These are phyloP conservation scores for Tinea pellionella DNA, from an alignment of 2,888 invertebrate genomes.

Conservation along the genomic window DNA sequence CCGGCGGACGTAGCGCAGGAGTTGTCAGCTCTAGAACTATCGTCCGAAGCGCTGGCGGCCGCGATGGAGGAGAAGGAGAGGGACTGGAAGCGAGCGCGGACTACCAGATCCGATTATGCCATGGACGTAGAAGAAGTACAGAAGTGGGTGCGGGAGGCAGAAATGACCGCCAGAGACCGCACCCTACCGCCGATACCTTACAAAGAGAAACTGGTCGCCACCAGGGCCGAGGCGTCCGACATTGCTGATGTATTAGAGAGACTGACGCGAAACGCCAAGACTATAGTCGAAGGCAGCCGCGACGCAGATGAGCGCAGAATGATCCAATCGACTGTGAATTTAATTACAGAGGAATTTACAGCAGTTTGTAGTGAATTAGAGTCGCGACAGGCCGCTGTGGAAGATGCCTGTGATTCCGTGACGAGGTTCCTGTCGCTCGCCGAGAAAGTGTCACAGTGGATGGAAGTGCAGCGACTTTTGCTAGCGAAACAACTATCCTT, in stretches of 20 bases:
- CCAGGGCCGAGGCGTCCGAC: constrained; percentile 78
- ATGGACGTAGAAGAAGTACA: constrained; percentile 84
- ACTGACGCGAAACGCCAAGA: constrained; percentile 80
- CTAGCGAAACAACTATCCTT: constrained; percentile 82
- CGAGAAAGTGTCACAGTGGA: constrained; percentile 86
- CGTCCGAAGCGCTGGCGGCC: constrained; percentile 81
- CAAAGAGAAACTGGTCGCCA: constrained; percentile 81
- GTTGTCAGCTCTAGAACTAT: constrained; percentile 83
- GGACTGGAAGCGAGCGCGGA: constrained; percentile 88
- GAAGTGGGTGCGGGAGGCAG: constrained; percentile 86
- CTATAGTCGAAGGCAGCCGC: constrained; percentile 82
- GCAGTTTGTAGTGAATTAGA: constrained; percentile 84
- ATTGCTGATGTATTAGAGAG: constrained; percentile 82
- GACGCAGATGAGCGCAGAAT: constrained; percentile 82
- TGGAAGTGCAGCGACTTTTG: constrained; percentile 83
- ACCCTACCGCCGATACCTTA: constrained; percentile 80
- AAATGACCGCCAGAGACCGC: constrained; percentile 84
- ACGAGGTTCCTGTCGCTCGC: constrained; percentile 86
- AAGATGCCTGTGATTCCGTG: constrained; percentile 90
- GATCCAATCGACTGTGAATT: constrained; percentile 80
- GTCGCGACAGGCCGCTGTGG: constrained; percentile 84
- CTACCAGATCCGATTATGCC: constrained; percentile 83
- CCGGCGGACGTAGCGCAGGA: constrained; percentile 85
- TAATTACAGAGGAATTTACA: constrained; percentile 81
- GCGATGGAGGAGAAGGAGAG: constrained; percentile 89